phyloP scores from a whole-genome alignment of 1,140 invertebrate genomes.

The Drosophila littoralis region DNA sequence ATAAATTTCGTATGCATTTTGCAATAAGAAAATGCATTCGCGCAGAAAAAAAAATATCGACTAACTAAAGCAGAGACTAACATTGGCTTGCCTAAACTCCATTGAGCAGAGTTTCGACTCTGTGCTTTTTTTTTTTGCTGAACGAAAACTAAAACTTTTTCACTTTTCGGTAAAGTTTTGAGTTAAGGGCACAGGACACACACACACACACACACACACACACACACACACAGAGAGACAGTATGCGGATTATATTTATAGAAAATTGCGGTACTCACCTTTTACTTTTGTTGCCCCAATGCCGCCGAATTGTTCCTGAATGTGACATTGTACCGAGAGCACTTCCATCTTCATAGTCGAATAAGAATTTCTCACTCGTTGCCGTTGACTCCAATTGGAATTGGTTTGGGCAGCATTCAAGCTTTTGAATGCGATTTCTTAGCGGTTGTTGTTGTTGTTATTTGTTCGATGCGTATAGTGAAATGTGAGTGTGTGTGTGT shows the following conservation, averaged over 20 bases:
- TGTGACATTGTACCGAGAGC: constrained; percentile 84
- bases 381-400: constrained; percentile 30
- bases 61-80: not conserved
- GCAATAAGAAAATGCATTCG: too few species aligned
- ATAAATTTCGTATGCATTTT: too few species aligned
- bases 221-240: too few species aligned
- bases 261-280: constrained; percentile 64
- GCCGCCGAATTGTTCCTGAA: constrained; percentile 84
- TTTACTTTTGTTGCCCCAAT: constrained; percentile 81
- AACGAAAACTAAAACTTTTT: not conserved
- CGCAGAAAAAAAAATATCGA: not conserved
- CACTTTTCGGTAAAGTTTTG: not conserved
- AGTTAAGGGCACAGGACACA: not conserved
- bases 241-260: not conserved
- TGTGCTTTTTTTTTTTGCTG: not conserved
- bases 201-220: not conserved
- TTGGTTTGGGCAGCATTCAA: constrained; percentile 31
- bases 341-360: constrained; percentile 84
- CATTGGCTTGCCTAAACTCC: not conserved
- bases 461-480: constrained; percentile 51
- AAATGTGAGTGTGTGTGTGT: constrained; percentile 31
- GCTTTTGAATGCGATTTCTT: constrained; percentile 25
- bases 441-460: constrained; percentile 26
- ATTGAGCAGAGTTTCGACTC: not conserved
- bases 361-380: constrained; percentile 29